Percentiles rank a stretch among this genome's conserved stretches.
These are phyloP conservation scores for Scomberomorus guttatus DNA, from an alignment of 2,797 vertebrate species.

Conservation along the genomic window DNA sequence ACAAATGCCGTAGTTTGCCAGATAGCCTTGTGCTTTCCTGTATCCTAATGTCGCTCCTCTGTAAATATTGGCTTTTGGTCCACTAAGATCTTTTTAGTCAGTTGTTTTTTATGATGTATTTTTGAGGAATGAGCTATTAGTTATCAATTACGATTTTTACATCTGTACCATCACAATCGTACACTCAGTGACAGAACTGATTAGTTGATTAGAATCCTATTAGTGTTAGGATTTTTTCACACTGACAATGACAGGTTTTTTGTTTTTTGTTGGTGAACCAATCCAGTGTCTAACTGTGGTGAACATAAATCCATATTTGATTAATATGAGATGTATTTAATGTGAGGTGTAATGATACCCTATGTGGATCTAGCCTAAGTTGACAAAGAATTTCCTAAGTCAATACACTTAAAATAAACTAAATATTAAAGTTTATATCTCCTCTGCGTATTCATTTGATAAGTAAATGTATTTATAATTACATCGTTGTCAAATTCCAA, in stretches of 20 bases:
- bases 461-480: too few relatives aligned
- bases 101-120: neutral
- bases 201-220: too few relatives aligned
- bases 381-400: neutral
- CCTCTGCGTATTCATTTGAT: neutral
- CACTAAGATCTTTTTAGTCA: neutral
- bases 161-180: neutral
- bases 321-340: neutral
- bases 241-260: neutral
- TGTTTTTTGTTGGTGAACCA: neutral
- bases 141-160: neutral
- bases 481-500: too few relatives aligned
- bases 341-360: neutral
- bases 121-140: too few relatives aligned
- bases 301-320: neutral
- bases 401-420: neutral
- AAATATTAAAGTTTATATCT: too few relatives aligned
- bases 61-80: neutral
- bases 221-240: too few relatives aligned
- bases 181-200: too few relatives aligned
- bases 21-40: neutral
- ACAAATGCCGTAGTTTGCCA: neutral
- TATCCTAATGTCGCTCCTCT: neutral
- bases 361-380: neutral
- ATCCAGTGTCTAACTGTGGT: too few relatives aligned